phyloP scores from a whole-genome alignment of 2,888 invertebrate genomes.

The Netelia melanura region DNA sequence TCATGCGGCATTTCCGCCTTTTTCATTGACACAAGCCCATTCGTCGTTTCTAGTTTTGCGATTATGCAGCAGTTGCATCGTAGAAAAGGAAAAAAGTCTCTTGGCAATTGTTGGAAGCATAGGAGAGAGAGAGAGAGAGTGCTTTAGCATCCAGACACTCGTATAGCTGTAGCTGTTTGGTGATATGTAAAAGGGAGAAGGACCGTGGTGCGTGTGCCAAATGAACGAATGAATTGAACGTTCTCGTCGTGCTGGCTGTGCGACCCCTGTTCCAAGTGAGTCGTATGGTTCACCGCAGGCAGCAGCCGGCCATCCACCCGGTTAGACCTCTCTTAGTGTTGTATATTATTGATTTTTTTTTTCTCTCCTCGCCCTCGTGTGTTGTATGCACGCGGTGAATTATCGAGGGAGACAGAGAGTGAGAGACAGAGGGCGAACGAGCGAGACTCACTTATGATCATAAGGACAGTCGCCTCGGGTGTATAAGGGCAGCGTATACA shows the following conservation, averaged over 20 bases:
- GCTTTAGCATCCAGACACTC: no score
- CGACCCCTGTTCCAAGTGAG: constrained; percentile 32
- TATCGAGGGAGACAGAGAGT: constrained; percentile 51
- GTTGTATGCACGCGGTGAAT: constrained; percentile 64
- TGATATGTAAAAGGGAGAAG: not conserved
- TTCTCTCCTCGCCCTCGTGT: constrained; percentile 42
- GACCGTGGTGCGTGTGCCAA: constrained; percentile 37
- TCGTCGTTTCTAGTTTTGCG: not conserved
- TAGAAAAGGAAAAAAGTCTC: not conserved
- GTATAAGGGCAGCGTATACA: not conserved
- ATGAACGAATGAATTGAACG: constrained; percentile 20
- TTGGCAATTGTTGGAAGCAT: no score
- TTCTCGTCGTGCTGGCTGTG: constrained; percentile 14
- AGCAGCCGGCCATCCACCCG: constrained; percentile 56
- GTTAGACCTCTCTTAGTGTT: constrained; percentile 42
- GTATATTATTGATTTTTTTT: constrained; percentile 67
- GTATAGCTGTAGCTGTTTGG: not conserved
- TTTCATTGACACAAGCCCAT: constrained; percentile 5
- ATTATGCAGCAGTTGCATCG: not conserved
- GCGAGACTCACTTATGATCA: constrained; percentile 47
- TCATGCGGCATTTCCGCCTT: constrained; percentile 49
- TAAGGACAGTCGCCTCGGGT: constrained; percentile 30
- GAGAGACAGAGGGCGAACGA: constrained; percentile 2
- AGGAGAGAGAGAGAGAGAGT: no score
- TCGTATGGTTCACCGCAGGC: constrained; percentile 54